Percentiles rank a stretch among this genome's conserved stretches.
phyloP scores from a whole-genome alignment of 2,888 invertebrate genomes.

The Euproctis similis region DNA sequence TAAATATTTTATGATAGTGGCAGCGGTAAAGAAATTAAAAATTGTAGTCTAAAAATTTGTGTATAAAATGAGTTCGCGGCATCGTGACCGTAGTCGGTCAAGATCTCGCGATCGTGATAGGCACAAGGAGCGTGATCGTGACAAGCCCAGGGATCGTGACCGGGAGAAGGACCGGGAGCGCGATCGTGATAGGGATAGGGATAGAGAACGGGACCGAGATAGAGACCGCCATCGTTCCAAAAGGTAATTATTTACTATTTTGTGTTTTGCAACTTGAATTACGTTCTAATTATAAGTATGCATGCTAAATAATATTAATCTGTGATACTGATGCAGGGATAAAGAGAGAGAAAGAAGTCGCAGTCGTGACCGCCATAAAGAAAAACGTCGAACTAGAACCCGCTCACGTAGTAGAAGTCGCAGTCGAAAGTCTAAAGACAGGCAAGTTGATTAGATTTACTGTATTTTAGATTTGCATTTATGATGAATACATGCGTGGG shows the following conservation, averaged over 20 bases:
- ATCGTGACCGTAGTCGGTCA: conserved; percentile 69
- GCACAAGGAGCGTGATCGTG: conserved; percentile 49
- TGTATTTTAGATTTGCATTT: background rate
- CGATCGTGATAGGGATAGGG: conserved; percentile 41
- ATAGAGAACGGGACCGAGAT: conserved; percentile 37
- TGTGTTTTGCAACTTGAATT: background rate
- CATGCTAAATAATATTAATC: too few species aligned
- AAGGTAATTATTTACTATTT: conserved; percentile 50
- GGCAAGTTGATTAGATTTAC: conserved; percentile 27
- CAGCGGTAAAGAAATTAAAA: too few species aligned
- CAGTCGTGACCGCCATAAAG: conserved; percentile 45
- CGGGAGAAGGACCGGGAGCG: conserved; percentile 35
- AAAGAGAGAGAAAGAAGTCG: conserved; percentile 50
- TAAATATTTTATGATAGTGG: too few species aligned
- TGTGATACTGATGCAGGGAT: conserved; percentile 32
- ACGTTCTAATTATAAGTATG: too few species aligned
- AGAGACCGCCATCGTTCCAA: conserved; percentile 59
- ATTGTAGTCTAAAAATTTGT: background rate
- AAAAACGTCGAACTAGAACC: conserved; percentile 54
- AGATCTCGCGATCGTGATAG: conserved; percentile 49
- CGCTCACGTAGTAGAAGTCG: conserved; percentile 50
- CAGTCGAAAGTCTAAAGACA: conserved; percentile 65
- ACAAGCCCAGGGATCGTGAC: conserved; percentile 36
- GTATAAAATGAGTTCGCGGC: conserved; percentile 70
- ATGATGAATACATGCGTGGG: background rate